Conservation (phyloP, 2,113 vertebrate species). For the Microtus ochrogaster region DNA sequence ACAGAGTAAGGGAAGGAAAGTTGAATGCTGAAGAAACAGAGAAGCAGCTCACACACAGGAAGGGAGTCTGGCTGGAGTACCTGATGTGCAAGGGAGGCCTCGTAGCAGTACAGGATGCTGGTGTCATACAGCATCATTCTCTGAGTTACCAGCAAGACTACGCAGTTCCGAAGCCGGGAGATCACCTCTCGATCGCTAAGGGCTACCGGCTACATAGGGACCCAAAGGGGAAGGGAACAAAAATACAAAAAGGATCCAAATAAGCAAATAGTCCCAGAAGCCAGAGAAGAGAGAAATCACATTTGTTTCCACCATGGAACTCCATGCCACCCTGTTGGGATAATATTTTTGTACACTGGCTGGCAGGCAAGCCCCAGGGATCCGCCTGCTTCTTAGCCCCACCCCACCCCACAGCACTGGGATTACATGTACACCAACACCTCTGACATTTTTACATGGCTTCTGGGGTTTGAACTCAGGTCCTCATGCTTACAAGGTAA, state of each 20-base stretch:
- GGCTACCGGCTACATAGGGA: slow-evolving; percentile 88
- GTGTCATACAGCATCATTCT: slow-evolving; percentile 95
- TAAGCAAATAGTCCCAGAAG: neutral
- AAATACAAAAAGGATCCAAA: neutral
- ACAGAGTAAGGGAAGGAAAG: accelerated
- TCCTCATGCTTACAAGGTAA: too few relatives aligned
- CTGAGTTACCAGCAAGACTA: slow-evolving; percentile 92
- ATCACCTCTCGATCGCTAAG: slow-evolving; percentile 96
- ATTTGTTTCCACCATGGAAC: neutral
- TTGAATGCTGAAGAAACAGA: accelerated
- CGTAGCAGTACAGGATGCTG: slow-evolving; percentile 97
- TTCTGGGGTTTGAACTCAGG: neutral
- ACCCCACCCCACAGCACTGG: neutral
- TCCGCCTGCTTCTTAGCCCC: too few relatives aligned
- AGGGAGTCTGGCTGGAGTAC: slow-evolving; percentile 81
- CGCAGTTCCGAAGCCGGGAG: slow-evolving; percentile 96
- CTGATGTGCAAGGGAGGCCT: slow-evolving; percentile 94
- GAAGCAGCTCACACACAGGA: neutral
- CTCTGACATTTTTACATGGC: neutral
- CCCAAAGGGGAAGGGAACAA: neutral
- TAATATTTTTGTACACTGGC: neutral
- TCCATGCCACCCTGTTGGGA: neutral
- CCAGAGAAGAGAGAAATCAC: neutral
- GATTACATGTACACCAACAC: neutral
- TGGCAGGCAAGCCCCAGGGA: neutral